Evolutionary conservation across 1,140 invertebrate genomes (phyloP), one percentile per base, ranked within the genome.

Genomic region (Brachionus paranguensis): DNA sequence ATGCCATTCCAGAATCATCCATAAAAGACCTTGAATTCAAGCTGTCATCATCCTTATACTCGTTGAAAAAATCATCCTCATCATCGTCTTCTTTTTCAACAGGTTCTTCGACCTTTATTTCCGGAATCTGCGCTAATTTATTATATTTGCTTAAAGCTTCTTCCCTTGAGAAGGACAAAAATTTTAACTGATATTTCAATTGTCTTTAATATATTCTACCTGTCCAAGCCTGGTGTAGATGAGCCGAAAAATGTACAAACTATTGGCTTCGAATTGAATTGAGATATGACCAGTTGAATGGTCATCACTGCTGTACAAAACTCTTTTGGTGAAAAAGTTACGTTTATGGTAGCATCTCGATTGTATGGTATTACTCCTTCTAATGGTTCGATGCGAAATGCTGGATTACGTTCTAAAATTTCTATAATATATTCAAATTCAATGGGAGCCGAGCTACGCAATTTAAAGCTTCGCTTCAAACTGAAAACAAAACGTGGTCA

Each of bases 381-480:
- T 85, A 89, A 85, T 20, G 89, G 89, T 78, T 88, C 84, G 12
- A 90, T 85, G 37, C 84, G 84, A 78, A 89, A 89, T n/a, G 88
- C 86, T 78, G 87, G 87, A 85, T 89, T 86, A 20, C 86, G 86
- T 45, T 89, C 87, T 33, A 88, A 84, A 41, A 87, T 87, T 10
- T 86, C 86, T 4, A 90, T 84, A 47, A 88, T 85, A 85, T 87
- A 90, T 85, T 90, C 89, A 88, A 89, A 89, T 83, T 89, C 89
- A 17, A 89, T 85, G n/a, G 89, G 89, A n/a, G 86, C 88, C 72
- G 87, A 85, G 86, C 87, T 88, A 64, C 85, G 60, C 50, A 90
- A 83, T 37, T 88, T 86, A 83, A 90, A 87, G 43, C 64, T 72
- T 41, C 84, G 84, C 11, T 83, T 83, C 60, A 50, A 68, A 41